Evolutionary conservation across 2,797 vertebrate species (phyloP), one percentile per base, ranked within the genome.

Genomic region (Sebastes variabilis): DNA sequence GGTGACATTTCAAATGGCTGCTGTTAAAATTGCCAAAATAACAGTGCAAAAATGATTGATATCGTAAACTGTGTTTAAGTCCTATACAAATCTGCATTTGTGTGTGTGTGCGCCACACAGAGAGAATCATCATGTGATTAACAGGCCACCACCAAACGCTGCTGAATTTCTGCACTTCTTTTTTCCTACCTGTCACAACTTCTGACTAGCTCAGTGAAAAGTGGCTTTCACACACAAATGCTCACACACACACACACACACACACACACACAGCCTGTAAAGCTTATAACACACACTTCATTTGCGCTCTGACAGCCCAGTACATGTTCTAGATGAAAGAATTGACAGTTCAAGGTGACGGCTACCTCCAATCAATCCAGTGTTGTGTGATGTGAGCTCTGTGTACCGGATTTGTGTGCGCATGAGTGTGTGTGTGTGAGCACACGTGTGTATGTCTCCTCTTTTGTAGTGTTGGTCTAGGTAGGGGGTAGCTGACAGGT

Each of bases 301-400:
- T 89, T 92, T 93, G 78, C 27, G 27, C 85, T 71, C 80, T 89
- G 90, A 93, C 90, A 93, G 89, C 83, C 87, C 64, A 69, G 84
- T 88, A 77, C 82, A 84, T 88, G 87, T 78, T 86, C 46, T 54
- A 83, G 87, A 91, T 87, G 89, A 87, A 88, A 88, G 78, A 90
- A 89, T 77, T 91, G 91, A 86, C 94, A 92, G 90, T 92, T 94
- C 88, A 93, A 94, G 92, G 93, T 94, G 88, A 91, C 77, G 25
- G 80, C 85, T 91, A 66, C 77, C 84, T 88, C 79, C 78, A 90
- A 84, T 91, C 87, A 90, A 84, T 85, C 84, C 85, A 64, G 54
- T 66, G 80, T 81, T 60, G 74, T 87, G 83, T 72, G 87, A 86
- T 76, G 79, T 83, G 74, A 89, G 77, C 42, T 80, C 56, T 73